Base-by-base conservation (phyloP, 2,797 vertebrate species). In the Malurus splendens region DNA sequence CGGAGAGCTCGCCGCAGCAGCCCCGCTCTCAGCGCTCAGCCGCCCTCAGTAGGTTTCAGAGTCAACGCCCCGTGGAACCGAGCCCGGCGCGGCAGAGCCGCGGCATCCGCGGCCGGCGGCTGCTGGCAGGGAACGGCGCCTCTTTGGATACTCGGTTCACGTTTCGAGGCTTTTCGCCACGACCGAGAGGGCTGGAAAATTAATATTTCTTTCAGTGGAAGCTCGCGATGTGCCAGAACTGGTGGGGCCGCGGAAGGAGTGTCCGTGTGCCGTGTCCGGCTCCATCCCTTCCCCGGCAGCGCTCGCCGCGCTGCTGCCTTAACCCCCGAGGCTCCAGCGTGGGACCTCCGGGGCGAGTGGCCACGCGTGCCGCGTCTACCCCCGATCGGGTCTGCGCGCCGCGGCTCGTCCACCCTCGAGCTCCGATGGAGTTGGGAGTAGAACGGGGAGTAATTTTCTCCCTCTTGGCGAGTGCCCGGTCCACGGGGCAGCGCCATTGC, bases 191-290 rank as follows among this genome's bases (percentile, higher is more conserved):
- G 50, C 57, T 90, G 91, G 90, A 77, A 89, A 87, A 85, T 82
- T 85, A 71, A 83, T 86, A 86, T 86, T 91, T 86, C 47, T 77
- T 80, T 28, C 65, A 60, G 86, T 64, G 81, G 81, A 75, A 94
- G 81, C 89, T 88, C 51, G 44, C 44, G 42, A 66, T 42, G 55
- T 77, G 87, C 90, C 92, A 71, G 33, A 82, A 85, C 48, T 77
- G 86, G 51, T 64, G 90, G 77, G 80, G 92, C 90, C 51, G 70
- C 66, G 77, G 90, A 71, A 91, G 86, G 81, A 84, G 81, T 50
- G 89, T 90, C 90, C 38, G 70, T 86, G 50, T 28, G 73, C 90
- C 41, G 92, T 47, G 88, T 91, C 94, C 90, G 89, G 89, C 81
- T 83, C 72, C 80, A 15, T 87, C 82, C 64, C 45, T 92, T 86